A percentile compares a stretch with the other conserved stretches of the same genome.
phyloP scores from a whole-genome alignment of 23 tunicate species.

The Styela plicata region DNA sequence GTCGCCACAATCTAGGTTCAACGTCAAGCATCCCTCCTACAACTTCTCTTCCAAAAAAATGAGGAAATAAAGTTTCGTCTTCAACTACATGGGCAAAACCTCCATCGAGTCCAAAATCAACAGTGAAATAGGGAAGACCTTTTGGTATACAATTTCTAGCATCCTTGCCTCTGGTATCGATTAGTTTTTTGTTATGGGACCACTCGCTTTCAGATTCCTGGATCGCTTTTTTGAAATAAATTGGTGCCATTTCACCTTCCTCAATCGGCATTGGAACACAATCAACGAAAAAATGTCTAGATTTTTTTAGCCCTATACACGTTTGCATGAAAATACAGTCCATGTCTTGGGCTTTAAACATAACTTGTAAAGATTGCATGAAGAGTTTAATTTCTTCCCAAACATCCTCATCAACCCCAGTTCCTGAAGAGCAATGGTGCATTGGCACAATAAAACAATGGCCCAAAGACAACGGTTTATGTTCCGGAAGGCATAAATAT shows the following conservation, averaged over 20 bases:
- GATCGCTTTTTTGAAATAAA: slow-evolving; percentile 93
- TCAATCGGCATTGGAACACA: slow-evolving; percentile 85
- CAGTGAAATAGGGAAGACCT: slow-evolving; percentile 89
- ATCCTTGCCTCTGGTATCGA: slow-evolving; percentile 81
- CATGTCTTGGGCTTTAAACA: slow-evolving; percentile 44
- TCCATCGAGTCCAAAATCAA: slow-evolving; percentile 86
- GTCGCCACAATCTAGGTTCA: slow-evolving; percentile 78
- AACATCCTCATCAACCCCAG: slow-evolving; percentile 88
- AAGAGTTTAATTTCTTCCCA: slow-evolving; percentile 81
- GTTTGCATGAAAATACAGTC: slow-evolving; percentile 89
- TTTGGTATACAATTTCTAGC: slow-evolving; percentile 67
- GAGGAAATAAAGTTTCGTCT: slow-evolving; percentile 67
- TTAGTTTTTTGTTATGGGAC: slow-evolving; percentile 79
- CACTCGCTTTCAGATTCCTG: slow-evolving; percentile 93
- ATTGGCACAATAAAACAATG: slow-evolving; percentile 90
- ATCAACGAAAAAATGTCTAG: slow-evolving; percentile 82
- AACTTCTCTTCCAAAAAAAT: slow-evolving; percentile 85
- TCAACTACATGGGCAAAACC: slow-evolving; percentile 98
- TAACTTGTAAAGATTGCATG: slow-evolving; percentile 52
- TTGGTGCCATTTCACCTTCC: slow-evolving; percentile 86
- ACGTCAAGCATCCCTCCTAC: slow-evolving; percentile 90
- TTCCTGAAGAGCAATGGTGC: slow-evolving; percentile 77
- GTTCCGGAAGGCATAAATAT: slow-evolving; percentile 65
- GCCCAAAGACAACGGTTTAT: slow-evolving; percentile 58
- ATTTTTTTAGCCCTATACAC: slow-evolving; percentile 37